Base-by-base conservation (phyloP, 2,797 vertebrate genomes). In the Telmatherina bonti region DNA sequence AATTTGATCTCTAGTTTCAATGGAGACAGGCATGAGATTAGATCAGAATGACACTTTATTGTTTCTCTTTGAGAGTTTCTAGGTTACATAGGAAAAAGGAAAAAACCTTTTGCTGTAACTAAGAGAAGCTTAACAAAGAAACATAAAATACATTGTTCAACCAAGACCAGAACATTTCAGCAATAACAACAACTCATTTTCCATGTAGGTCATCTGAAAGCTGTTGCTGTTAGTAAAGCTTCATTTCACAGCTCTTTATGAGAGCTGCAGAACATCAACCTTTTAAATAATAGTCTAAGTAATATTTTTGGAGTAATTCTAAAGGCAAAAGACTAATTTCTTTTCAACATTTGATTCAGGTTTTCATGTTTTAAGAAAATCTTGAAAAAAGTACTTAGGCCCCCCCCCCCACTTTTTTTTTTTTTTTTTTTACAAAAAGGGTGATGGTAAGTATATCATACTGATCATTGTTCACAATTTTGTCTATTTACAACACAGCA, bases 1-100 rank as follows among this genome's bases (percentile, higher is more conserved):
- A 62, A 84, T 74, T 29, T 70, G 75, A 86, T 85, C 81, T 76
- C 35, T 61, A 64, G 43, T 78, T 76, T 83, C 57, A 85, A 72
- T 73, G 76, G 41, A 57, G 45, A 64, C 12, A 74, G 49, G 70
- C 55, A 57, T 64, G 54, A 70, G 27, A 72, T 71, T 67, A 66
- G 73, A 67, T 78, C 70, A 71, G 62, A 67, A 20, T 5, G 24
- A 67, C 55, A 57, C 53, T 74, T 83, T 64, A 76, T 76, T 79
- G 55, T 67, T 78, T 53, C 62, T 68, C 31, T 57, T 73, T 64
- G 60, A 60, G 61, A 72, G 26, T 66, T 79, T 60, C 18, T 18
- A 35, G 20, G 56, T 62, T 70, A 67, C 52, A 26, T 59, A 30
- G 59, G 53, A 58, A 70, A 62, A 33, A 63, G 65, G 29, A 7